Evolutionary conservation across 1,140 invertebrate species (phyloP).

Genomic region (Contarinia nasturtii): DNA sequence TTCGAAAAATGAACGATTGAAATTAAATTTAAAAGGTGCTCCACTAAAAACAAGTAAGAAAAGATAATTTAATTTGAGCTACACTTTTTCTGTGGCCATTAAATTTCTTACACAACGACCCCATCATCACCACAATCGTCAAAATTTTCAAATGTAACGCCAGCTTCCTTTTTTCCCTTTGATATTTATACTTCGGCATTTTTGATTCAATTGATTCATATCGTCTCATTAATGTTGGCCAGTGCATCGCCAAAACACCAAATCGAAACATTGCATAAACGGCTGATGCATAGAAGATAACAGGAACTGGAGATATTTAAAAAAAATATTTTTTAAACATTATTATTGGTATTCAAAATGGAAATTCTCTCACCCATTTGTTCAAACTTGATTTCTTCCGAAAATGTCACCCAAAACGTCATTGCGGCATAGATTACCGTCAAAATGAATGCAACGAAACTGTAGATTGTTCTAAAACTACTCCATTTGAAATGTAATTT

Average conservation of each 20-base stretch:
- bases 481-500: slow-evolving; percentile 14
- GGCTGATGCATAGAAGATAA: slow-evolving; percentile 8
- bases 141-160: slow-evolving; percentile 15
- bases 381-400: slow-evolving; percentile 15
- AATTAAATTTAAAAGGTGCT: slow-evolving; percentile 21
- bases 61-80: background rate
- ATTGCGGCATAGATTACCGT: slow-evolving; percentile 7
- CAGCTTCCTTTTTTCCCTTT: slow-evolving; percentile 13
- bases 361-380: slow-evolving; percentile 10
- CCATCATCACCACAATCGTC: slow-evolving; percentile 16
- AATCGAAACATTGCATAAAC: slow-evolving; percentile 9
- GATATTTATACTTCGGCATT: slow-evolving; percentile 13
- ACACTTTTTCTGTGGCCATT: too few species aligned
- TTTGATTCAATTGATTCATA: slow-evolving; percentile 16
- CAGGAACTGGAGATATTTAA: background rate
- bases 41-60: slow-evolving; percentile 11
- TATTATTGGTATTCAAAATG: background rate
- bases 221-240: slow-evolving; percentile 17
- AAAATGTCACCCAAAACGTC: slow-evolving; percentile 11
- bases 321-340: background rate
- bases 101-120: too few species aligned
- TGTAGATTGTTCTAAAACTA: slow-evolving; percentile 10
- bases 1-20: slow-evolving; percentile 13
- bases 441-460: slow-evolving; percentile 11
- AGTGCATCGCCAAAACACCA: slow-evolving; percentile 13